A percentile compares a stretch with the other conserved stretches of the same genome.
Conservation (phyloP, 2,113 vertebrate genomes). For the Gallinago media region DNA sequence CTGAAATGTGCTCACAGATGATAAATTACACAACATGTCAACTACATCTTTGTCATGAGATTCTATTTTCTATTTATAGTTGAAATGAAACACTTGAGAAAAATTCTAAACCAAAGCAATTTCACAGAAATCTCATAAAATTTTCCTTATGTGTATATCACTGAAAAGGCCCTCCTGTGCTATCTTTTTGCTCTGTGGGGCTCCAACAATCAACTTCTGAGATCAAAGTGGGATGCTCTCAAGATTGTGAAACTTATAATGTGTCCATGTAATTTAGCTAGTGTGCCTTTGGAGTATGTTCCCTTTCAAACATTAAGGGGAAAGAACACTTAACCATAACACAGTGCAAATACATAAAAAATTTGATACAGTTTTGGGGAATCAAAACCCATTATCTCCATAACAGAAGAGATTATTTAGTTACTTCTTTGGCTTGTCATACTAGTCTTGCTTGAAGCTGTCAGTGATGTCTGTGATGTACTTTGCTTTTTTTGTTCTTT, state of each 20-base stretch:
- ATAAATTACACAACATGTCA: slow-evolving; percentile 69
- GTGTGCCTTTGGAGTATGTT: slow-evolving; percentile 37
- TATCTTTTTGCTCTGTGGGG: slow-evolving; percentile 54
- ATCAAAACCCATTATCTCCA: slow-evolving; percentile 49
- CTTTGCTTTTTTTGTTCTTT: neutral
- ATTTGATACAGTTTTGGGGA: slow-evolving; percentile 42
- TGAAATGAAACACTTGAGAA: slow-evolving; percentile 72
- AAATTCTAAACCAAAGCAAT: slow-evolving; percentile 66
- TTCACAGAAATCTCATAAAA: slow-evolving; percentile 66
- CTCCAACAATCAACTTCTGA: slow-evolving; percentile 61
- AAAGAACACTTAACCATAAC: slow-evolving; percentile 16
- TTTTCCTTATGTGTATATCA: slow-evolving; percentile 58
- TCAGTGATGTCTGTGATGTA: neutral
- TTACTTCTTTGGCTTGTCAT: neutral
- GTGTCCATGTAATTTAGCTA: slow-evolving; percentile 8
- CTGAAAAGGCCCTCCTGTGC: slow-evolving; percentile 62
- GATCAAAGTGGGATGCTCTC: slow-evolving; percentile 69
- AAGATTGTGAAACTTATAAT: slow-evolving; percentile 28
- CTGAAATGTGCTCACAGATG: slow-evolving; percentile 60
- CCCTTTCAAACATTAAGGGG: slow-evolving; percentile 1
- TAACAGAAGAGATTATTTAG: slow-evolving; percentile 40
- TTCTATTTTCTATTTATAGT: slow-evolving; percentile 69
- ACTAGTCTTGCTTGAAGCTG: neutral
- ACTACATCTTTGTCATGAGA: slow-evolving; percentile 63
- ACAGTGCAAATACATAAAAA: slow-evolving; percentile 20